Percentiles rank a stretch among this genome's conserved stretches.
phyloP scores from a whole-genome alignment of 1,140 invertebrate genomes.

The Augochlora pura region DNA sequence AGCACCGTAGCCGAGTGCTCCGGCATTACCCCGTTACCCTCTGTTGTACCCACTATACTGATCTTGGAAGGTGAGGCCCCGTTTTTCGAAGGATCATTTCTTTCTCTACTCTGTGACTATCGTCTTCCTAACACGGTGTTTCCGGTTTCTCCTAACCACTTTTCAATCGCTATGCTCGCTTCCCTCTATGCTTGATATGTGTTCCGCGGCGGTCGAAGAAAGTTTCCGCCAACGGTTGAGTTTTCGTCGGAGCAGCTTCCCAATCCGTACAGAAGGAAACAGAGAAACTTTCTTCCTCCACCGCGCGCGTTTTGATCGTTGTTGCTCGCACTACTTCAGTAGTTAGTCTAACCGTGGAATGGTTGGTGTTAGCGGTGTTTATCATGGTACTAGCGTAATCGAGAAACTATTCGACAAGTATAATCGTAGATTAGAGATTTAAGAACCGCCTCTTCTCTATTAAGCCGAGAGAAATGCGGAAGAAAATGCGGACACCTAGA shows the following conservation, averaged over 20 bases:
- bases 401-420: neutral
- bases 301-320: neutral
- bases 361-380: conserved; percentile 8
- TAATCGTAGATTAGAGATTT: neutral
- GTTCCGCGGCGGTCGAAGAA: neutral
- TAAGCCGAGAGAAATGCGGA: neutral
- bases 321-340: conserved; percentile 1
- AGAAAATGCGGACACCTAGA: too few species aligned
- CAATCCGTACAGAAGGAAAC: too few species aligned
- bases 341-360: conserved; percentile 15
- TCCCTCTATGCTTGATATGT: conserved; percentile 36
- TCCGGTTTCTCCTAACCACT: neutral
- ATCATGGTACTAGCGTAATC: neutral
- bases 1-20: conserved; percentile 76
- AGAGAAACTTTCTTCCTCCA: neutral
- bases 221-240: neutral
- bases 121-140: neutral
- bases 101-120: neutral
- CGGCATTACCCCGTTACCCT: conserved; percentile 82
- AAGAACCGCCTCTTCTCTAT: neutral
- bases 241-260: too few species aligned
- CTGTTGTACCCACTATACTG: conserved; percentile 86
- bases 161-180: conserved; percentile 11
- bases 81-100: conserved; percentile 41
- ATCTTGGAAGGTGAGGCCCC: conserved; percentile 87